Evolutionary conservation across 2,113 vertebrate species (phyloP).

Genomic region (Peromyscus californicus): DNA sequence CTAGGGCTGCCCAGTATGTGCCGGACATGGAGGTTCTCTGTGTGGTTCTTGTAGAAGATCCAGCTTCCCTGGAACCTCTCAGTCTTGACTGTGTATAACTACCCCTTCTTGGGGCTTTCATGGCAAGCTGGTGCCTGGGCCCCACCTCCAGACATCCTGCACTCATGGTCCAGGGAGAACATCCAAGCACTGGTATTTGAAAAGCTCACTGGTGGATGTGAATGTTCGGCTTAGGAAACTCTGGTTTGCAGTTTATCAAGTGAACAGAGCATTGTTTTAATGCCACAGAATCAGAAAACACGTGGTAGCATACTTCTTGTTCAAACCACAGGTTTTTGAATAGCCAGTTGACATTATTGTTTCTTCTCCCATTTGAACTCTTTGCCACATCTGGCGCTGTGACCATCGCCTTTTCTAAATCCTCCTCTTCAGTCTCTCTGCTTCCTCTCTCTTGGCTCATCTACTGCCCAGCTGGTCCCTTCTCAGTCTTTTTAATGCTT

Average conservation of each 20-base stretch:
- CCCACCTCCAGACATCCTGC: not conserved
- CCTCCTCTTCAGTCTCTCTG: not conserved
- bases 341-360: not conserved
- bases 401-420: not conserved
- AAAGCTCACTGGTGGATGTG: slow-evolving; percentile 26
- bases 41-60: not conserved
- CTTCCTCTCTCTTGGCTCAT: not conserved
- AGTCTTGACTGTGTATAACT: not conserved
- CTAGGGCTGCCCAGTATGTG: not conserved
- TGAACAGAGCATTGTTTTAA: slow-evolving; percentile 28
- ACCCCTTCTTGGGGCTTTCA: not conserved
- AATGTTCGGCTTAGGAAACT: slow-evolving; percentile 51
- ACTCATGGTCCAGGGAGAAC: not conserved
- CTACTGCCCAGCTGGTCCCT: not conserved
- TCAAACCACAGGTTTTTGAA: not conserved
- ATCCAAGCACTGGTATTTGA: slow-evolving; percentile 48
- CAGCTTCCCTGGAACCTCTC: not conserved
- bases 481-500: not conserved
- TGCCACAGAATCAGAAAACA: slow-evolving; percentile 23
- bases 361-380: not conserved
- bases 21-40: not conserved
- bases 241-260: slow-evolving; percentile 23
- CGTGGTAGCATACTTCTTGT: not conserved
- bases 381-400: not conserved
- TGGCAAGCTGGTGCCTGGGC: not conserved